A percentile compares a stretch with the other conserved stretches of the same genome.
These are phyloP conservation scores for Melanerpes aurifrons DNA, from an alignment of 2,113 vertebrate species.

Conservation along the genomic window DNA sequence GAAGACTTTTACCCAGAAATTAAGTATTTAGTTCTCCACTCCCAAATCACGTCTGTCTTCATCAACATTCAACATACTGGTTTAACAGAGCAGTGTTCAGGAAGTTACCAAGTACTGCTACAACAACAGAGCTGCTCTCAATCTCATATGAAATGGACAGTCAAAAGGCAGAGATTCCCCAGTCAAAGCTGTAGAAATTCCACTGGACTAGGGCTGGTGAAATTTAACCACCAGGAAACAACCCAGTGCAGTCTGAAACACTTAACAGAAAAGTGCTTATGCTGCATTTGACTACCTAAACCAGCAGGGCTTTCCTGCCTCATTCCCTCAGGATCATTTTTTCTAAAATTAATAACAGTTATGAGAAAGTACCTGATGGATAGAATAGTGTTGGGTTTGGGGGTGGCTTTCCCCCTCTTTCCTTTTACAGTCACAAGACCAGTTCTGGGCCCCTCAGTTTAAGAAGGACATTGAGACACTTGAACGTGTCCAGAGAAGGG, in stretches of 20 bases:
- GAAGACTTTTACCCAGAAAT: neutral
- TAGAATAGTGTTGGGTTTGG: accelerated
- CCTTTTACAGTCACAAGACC: neutral
- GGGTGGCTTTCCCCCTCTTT: neutral
- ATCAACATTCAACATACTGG: neutral
- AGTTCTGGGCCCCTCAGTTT: too few species aligned
- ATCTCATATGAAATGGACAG: neutral
- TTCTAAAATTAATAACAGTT: neutral
- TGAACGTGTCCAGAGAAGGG: too few species aligned
- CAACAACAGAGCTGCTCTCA: neutral
- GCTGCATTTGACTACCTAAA: neutral
- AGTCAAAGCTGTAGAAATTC: neutral
- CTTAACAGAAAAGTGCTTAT: neutral
- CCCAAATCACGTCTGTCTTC: neutral
- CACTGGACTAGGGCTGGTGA: neutral
- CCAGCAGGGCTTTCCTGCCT: neutral
- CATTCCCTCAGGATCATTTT: neutral
- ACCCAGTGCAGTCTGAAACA: neutral
- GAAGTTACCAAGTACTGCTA: neutral
- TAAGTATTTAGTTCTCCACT: neutral
- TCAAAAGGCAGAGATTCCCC: neutral
- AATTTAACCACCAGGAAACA: neutral
- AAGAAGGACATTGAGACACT: too few species aligned
- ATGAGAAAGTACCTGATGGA: neutral
- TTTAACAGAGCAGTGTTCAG: neutral